These are phyloP conservation scores for Delichon dasypus DNA, from an alignment of 2,797 vertebrate species.

Conservation along the genomic window DNA sequence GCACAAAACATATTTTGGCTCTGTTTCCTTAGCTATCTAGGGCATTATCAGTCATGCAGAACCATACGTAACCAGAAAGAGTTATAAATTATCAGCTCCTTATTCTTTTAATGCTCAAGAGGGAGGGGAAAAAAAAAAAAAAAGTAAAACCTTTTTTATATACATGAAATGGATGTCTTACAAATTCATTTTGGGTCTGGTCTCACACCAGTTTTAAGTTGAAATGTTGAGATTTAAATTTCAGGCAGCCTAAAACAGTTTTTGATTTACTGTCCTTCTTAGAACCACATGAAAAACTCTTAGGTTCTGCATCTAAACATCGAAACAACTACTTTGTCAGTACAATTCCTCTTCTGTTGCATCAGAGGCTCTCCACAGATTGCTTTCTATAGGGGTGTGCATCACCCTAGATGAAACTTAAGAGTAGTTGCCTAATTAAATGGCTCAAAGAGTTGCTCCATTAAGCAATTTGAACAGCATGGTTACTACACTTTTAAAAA, in stretches of 20 bases:
- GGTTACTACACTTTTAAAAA: background rate
- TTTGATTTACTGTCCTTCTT: background rate
- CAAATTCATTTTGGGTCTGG: rapidly evolving
- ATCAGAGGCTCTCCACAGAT: background rate
- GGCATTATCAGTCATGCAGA: background rate
- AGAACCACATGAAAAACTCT: background rate
- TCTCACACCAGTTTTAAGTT: background rate
- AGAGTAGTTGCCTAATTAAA: background rate
- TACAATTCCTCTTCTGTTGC: rapidly evolving
- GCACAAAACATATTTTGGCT: background rate
- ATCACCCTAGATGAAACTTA: background rate
- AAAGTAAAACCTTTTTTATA: rapidly evolving
- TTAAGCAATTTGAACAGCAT: background rate
- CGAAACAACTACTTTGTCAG: background rate
- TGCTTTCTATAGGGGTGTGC: background rate
- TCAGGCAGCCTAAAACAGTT: background rate
- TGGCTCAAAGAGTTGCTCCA: background rate
- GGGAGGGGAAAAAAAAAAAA: rapidly evolving
- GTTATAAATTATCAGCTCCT: background rate
- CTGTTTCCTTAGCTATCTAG: background rate
- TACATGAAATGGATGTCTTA: background rate
- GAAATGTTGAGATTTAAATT: background rate
- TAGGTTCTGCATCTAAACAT: background rate
- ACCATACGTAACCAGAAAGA: background rate
- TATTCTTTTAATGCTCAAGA: background rate